Percentiles rank a stretch among this genome's conserved stretches.
These are phyloP conservation scores for Chitala chitala DNA, from an alignment of 2,113 vertebrate species.

Conservation along the genomic window DNA sequence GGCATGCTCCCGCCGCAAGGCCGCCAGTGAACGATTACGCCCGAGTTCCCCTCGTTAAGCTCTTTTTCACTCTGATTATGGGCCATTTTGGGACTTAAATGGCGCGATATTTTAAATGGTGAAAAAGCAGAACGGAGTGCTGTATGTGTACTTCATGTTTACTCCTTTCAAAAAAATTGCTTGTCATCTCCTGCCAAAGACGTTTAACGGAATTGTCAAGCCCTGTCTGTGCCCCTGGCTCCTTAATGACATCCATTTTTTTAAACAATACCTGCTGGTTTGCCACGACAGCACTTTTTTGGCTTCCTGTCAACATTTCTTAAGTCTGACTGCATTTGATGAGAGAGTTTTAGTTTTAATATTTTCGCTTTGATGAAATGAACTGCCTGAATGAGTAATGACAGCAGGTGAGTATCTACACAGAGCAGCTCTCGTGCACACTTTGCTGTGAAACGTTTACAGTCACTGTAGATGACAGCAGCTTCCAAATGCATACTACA, in stretches of 20 bases:
- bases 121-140: slow-evolving; percentile 54
- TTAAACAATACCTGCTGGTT: slow-evolving; percentile 63
- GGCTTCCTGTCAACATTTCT: slow-evolving; percentile 29
- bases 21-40: slow-evolving; percentile 50
- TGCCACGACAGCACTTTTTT: slow-evolving; percentile 53
- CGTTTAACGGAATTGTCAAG: slow-evolving; percentile 60
- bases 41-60: neutral
- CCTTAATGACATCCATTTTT: slow-evolving; percentile 50
- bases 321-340: slow-evolving; percentile 44
- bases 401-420: neutral
- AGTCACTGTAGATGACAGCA: neutral
- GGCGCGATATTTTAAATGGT: slow-evolving; percentile 55
- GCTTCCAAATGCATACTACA: neutral
- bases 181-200: slow-evolving; percentile 67
- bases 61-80: slow-evolving; percentile 41
- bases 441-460: neutral
- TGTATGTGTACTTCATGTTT: slow-evolving; percentile 53
- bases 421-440: neutral
- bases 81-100: slow-evolving; percentile 54
- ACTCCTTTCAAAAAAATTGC: slow-evolving; percentile 53
- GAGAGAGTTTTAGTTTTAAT: slow-evolving; percentile 54
- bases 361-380: slow-evolving; percentile 55
- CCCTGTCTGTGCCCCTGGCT: slow-evolving; percentile 45
- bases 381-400: slow-evolving; percentile 34
- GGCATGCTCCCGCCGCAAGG: slow-evolving; percentile 55